Conservation (phyloP, 1,140 invertebrate genomes). For the Drosophila bipectinata region DNA sequence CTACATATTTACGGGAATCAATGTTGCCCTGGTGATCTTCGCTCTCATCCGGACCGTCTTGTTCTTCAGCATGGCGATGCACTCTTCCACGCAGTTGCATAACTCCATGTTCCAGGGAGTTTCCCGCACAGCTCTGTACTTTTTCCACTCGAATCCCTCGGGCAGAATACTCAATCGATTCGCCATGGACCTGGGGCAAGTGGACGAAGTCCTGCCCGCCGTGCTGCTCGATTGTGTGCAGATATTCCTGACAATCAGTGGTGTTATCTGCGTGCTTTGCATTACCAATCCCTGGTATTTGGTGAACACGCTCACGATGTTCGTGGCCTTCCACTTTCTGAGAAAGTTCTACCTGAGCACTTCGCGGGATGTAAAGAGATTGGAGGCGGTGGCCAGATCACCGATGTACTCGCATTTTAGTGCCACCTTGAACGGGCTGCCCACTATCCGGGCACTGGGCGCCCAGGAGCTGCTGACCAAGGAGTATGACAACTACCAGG, state of each 20-base stretch:
- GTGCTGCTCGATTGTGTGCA: constrained; percentile 91
- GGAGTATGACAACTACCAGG: constrained; percentile 87
- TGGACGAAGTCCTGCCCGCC: constrained; percentile 94
- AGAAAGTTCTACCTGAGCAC: constrained; percentile 92
- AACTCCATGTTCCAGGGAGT: constrained; percentile 65
- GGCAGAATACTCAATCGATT: constrained; percentile 91
- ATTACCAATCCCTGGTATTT: constrained; percentile 90
- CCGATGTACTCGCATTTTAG: constrained; percentile 92
- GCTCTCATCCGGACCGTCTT: constrained; percentile 54
- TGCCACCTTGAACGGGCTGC: constrained; percentile 89
- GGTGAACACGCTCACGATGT: constrained; percentile 88
- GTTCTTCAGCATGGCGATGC: constrained; percentile 60
- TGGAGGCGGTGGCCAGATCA: constrained; percentile 90
- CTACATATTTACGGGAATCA: constrained; percentile 62
- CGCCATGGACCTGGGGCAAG: constrained; percentile 90
- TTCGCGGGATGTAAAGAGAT: constrained; percentile 92
- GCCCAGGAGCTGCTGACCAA: constrained; percentile 87
- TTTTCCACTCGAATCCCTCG: constrained; percentile 91
- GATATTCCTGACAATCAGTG: constrained; percentile 87
- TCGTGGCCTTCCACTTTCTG: constrained; percentile 89
- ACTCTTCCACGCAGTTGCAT: constrained; percentile 55
- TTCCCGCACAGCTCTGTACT: constrained; percentile 88
- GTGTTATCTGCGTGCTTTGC: constrained; percentile 88
- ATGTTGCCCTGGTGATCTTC: constrained; percentile 61
- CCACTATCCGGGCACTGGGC: constrained; percentile 89